Conservation (phyloP, 35 echinoderm and acorn worm genomes). For the Chiridota heheva region DNA sequence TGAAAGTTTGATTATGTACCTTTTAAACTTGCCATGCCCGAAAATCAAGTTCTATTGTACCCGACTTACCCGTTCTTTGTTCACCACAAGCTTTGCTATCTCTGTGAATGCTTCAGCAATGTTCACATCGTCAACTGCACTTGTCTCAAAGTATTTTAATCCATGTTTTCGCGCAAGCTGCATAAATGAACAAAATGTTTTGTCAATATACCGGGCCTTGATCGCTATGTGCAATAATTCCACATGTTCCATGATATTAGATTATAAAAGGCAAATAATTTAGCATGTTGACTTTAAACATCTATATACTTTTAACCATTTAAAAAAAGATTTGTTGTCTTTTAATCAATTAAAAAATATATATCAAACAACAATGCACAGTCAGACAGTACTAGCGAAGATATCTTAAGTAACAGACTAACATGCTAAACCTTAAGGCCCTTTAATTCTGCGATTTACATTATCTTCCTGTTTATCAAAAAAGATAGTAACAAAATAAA, state of each 20-base stretch:
- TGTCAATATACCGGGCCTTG: not conserved
- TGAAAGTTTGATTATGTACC: too few species aligned
- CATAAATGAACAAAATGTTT: not conserved
- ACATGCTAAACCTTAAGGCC: too few species aligned
- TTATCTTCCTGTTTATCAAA: too few species aligned
- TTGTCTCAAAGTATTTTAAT: constrained; percentile 71
- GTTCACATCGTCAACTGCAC: constrained; percentile 66
- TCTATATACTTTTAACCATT: not conserved
- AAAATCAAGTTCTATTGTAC: not conserved
- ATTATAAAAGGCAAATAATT: not conserved
- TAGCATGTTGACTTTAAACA: too few species aligned
- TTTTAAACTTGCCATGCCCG: too few species aligned
- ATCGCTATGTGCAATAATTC: not conserved
- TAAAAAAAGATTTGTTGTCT: not conserved
- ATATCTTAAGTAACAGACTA: too few species aligned
- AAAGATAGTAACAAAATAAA: too few species aligned
- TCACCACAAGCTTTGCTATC: constrained; percentile 53
- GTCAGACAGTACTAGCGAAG: too few species aligned
- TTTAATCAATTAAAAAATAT: not conserved
- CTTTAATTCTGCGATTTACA: too few species aligned
- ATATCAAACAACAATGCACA: not conserved
- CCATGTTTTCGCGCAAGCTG: constrained; percentile 69
- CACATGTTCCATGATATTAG: not conserved
- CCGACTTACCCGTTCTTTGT: constrained; percentile 46
- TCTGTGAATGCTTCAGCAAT: constrained; percentile 55